These are phyloP conservation scores for Melangyna quadrimaculata DNA, from an alignment of 2,888 invertebrate genomes.

Conservation along the genomic window DNA sequence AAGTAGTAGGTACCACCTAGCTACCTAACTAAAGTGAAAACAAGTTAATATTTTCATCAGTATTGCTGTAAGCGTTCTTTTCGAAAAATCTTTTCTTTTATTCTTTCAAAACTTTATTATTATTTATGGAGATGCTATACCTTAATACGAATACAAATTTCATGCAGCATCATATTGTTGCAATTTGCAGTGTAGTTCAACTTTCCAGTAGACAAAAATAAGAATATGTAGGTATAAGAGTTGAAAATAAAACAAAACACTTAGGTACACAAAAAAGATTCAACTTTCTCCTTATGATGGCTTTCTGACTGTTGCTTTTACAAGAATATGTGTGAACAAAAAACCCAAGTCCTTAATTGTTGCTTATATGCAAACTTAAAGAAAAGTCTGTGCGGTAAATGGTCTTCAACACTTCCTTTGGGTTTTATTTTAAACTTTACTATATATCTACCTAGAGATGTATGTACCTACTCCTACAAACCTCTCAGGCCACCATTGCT, in stretches of 20 bases:
- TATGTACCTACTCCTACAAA: background rate
- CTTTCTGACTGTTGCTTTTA: conserved; percentile 11
- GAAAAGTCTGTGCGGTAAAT: conserved; percentile 44
- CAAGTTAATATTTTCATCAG: conserved; percentile 5
- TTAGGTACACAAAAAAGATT: conserved; percentile 11
- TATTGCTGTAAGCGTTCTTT: background rate
- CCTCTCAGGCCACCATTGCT: background rate
- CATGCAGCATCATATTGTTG: background rate
- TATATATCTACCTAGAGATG: background rate
- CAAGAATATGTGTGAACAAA: background rate
- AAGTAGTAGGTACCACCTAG: no score
- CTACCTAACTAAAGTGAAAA: conserved; percentile 10
- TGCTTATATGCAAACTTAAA: conserved; percentile 49
- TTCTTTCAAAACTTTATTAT: background rate
- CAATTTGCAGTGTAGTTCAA: background rate
- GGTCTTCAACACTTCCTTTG: conserved; percentile 50
- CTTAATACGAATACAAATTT: background rate
- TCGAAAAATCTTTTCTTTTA: background rate
- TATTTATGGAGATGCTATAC: background rate
- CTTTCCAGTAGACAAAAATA: background rate
- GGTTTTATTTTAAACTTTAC: conserved; percentile 19
- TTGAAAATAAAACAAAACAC: background rate
- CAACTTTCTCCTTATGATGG: conserved; percentile 15
- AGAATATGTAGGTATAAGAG: background rate
- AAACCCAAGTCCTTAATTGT: conserved; percentile 55